Conservation (phyloP, 2,797 vertebrate species). For the Rhynchonycteris naso region DNA sequence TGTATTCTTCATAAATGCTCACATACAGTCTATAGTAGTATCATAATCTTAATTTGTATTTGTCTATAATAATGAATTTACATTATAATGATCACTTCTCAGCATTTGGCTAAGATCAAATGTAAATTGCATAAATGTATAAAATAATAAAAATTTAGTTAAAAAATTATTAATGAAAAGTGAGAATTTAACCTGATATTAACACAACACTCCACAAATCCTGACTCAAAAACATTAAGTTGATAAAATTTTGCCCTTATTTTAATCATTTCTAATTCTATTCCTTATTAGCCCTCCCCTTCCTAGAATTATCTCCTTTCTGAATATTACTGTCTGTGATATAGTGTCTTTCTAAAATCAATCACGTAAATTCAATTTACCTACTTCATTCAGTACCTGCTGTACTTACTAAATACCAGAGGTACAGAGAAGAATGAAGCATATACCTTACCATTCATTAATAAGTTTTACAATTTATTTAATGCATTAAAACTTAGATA, state of each 20-base stretch:
- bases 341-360: slow-evolving; percentile 10
- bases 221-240: slow-evolving; percentile 16
- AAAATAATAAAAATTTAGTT: slow-evolving; percentile 28
- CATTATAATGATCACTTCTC: not conserved
- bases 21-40: not conserved
- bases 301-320: not conserved
- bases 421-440: not conserved
- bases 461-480: not conserved
- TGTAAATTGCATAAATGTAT: too few species aligned
- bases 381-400: not conserved
- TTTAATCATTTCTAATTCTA: not conserved
- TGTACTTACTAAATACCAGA: not conserved
- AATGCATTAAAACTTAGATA: slow-evolving; percentile 42
- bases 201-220: not conserved
- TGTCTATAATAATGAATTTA: slow-evolving; percentile 10
- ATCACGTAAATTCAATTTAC: not conserved
- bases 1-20: not conserved
- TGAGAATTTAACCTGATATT: slow-evolving; percentile 4
- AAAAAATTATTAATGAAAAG: slow-evolving; percentile 24
- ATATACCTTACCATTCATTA: not conserved
- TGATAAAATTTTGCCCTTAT: not conserved
- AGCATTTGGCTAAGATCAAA: too few species aligned
- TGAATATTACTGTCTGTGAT: not conserved
- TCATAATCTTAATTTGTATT: not conserved
- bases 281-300: not conserved